These are phyloP conservation scores for Habroteleia sp. DNA, from an alignment of 2,888 invertebrate genomes.

Conservation along the genomic window DNA sequence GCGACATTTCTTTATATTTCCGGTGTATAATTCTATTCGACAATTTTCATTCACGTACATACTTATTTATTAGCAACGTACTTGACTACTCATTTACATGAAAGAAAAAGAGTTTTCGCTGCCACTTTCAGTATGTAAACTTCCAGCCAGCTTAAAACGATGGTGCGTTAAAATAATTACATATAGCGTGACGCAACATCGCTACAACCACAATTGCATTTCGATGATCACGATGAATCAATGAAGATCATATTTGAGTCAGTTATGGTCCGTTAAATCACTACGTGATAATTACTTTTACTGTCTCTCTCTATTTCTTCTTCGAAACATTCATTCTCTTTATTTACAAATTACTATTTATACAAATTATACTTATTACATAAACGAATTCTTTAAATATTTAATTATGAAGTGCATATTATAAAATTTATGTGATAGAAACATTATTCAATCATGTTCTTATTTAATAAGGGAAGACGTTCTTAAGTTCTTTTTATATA, in stretches of 20 bases:
- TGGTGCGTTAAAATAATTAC: constrained; percentile 73
- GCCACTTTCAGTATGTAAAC: constrained; percentile 59
- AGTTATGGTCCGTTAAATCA: constrained; percentile 51
- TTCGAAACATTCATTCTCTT: too few species aligned
- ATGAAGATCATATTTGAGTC: constrained; percentile 75
- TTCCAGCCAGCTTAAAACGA: constrained; percentile 62
- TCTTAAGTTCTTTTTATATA: too few species aligned
- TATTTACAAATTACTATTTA: too few species aligned
- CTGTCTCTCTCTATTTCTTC: too few species aligned
- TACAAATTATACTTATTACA: too few species aligned
- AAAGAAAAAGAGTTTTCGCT: constrained; percentile 64
- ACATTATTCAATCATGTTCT: too few species aligned
- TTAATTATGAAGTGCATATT: too few species aligned
- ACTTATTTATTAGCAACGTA: constrained; percentile 57
- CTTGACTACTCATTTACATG: constrained; percentile 53
- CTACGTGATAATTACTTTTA: constrained; percentile 4
- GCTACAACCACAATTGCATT: constrained; percentile 70
- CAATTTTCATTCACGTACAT: constrained; percentile 55
- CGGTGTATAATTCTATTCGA: constrained; percentile 54
- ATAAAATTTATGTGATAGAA: too few species aligned
- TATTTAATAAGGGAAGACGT: too few species aligned
- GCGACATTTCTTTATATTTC: constrained; percentile 52
- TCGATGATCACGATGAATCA: constrained; percentile 72
- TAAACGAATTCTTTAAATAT: too few species aligned
- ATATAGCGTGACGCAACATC: constrained; percentile 72